Conservation (phyloP, 2,797 vertebrate genomes). For the Nyctalus aviator region DNA sequence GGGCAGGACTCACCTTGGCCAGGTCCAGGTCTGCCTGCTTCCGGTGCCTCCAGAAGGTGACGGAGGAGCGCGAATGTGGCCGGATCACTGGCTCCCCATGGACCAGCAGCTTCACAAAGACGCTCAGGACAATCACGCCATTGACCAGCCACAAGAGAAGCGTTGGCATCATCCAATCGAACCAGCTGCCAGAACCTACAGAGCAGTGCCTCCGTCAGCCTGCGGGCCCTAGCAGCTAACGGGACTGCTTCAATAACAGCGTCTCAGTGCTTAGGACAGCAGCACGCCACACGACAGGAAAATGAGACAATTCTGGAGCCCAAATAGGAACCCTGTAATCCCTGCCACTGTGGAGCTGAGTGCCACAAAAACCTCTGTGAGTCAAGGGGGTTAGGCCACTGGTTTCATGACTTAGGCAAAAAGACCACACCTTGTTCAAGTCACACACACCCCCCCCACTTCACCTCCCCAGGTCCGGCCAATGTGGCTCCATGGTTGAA, state of each 20-base stretch:
- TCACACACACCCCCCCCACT: background rate
- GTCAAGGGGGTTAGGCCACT: background rate
- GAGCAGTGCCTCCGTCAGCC: background rate
- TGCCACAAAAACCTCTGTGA: background rate
- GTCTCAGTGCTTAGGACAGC: background rate
- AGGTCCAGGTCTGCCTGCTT: slow-evolving; percentile 97
- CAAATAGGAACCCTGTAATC: background rate
- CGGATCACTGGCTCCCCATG: slow-evolving; percentile 96
- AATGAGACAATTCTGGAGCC: background rate
- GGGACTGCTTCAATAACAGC: no score
- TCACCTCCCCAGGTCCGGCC: no score
- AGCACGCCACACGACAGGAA: background rate
- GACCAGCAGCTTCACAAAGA: slow-evolving; percentile 96
- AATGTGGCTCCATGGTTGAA: no score
- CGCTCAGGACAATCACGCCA: slow-evolving; percentile 95
- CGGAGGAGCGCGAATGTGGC: slow-evolving; percentile 95
- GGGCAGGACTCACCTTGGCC: slow-evolving; percentile 89
- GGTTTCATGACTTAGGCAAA: background rate
- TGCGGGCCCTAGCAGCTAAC: background rate
- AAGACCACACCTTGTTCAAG: background rate
- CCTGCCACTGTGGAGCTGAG: background rate
- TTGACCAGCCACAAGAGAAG: slow-evolving; percentile 97
- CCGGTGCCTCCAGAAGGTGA: slow-evolving; percentile 98
- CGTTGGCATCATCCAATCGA: slow-evolving; percentile 97
- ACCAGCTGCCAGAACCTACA: slow-evolving; percentile 90